Conservation (phyloP, 1,140 invertebrate species). For the Trypoxylus dichotomus region DNA sequence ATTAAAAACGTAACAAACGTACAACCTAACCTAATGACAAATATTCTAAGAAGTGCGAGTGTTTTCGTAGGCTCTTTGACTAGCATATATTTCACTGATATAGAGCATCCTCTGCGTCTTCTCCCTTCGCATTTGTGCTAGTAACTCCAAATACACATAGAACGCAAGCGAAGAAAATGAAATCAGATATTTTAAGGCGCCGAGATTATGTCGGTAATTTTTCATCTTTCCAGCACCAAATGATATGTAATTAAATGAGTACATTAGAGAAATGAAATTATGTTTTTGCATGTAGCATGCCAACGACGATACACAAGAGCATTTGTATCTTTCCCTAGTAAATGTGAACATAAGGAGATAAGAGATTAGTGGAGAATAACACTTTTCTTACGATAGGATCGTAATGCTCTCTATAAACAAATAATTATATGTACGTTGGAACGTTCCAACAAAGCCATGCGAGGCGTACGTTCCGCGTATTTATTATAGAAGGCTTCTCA, state of each 20-base stretch:
- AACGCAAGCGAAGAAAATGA: neutral
- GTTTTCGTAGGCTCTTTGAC: neutral
- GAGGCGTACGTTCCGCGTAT: neutral
- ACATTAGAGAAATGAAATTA: neutral
- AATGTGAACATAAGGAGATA: neutral
- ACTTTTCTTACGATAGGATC: neutral
- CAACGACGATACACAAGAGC: neutral
- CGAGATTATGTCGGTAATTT: neutral
- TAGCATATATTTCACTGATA: neutral
- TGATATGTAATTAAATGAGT: neutral
- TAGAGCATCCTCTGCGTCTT: neutral
- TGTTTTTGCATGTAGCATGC: neutral
- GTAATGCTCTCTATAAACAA: neutral
- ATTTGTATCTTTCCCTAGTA: neutral
- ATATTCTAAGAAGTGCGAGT: neutral
- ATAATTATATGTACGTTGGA: neutral
- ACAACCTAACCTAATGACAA: neutral
- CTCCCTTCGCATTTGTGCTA: neutral
- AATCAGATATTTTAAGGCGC: slow-evolving; percentile 6
- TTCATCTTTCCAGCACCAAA: neutral
- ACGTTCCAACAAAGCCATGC: neutral
- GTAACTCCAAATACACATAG: neutral
- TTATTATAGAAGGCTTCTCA: neutral
- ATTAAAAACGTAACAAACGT: neutral
- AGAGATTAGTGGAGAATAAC: neutral